Base-by-base conservation (phyloP, 2,888 invertebrate species). In the Idaea aversata region DNA sequence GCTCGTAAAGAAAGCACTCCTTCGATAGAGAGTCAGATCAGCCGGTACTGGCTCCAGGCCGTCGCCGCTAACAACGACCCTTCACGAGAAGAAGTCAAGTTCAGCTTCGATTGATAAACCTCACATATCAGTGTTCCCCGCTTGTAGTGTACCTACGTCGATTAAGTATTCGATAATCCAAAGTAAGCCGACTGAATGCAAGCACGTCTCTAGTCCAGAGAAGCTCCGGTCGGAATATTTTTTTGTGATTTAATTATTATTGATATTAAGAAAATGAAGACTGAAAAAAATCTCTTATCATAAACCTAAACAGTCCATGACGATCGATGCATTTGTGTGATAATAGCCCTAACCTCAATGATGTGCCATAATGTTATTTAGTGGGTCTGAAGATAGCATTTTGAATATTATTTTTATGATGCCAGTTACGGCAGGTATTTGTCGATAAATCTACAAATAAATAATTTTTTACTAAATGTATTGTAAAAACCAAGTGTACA, bases 21-120 rank as follows among this genome's bases (percentile, higher is more conserved):
- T 0, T 97, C 97, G 15, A 94, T 97, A 57, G 97, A 97, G 81
- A 97, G 97, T 75, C 97, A 97, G 84, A 91, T 96, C 61, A 95
- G 95, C 63, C 93, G 95, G 57, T 95, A 95, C 80, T 94, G 96
- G 84, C 84, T 95, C 47, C 95, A 95, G 70, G 94, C 94, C 0
- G 88, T 94, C 13, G 94, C 94, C 0, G 94, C 94, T 36, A 94
- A 93, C 67, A 93, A 94, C 67, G 91, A 94, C 59, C 93, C 93
- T 61, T 89, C 93, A 62, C 92, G 94, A 59, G 93, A 94, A 66
- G 90, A 92, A 70, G 88, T 92, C 62, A 91, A 91, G 70, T 92
- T 92, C 70, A 92, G 92, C 76, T 92, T 92, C 71, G 93, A 93
- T 78, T 92, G 82, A 16, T 59, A n/a, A 35, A 64, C 35, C 5